Evolutionary conservation across 2,797 vertebrate genomes (phyloP).

Genomic region (Mormyrops boulengeri): DNA sequence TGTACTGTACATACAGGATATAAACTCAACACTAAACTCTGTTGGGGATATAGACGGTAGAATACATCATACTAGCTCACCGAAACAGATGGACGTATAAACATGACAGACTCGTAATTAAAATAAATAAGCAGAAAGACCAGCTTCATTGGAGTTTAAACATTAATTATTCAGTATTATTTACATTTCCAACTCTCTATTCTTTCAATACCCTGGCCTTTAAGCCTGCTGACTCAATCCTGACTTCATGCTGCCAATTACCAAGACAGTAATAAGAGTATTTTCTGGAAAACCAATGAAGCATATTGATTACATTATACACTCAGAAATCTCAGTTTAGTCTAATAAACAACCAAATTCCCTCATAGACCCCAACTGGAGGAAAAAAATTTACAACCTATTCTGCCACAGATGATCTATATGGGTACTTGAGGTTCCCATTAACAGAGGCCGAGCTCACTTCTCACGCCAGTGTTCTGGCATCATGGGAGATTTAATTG

Average conservation of each 20-base stretch:
- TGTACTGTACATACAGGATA: background rate
- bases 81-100: background rate
- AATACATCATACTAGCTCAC: background rate
- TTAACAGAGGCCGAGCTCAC: background rate
- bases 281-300: constrained; percentile 67
- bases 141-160: background rate
- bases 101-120: background rate
- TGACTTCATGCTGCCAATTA: background rate
- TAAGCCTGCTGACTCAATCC: background rate
- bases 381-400: constrained; percentile 43
- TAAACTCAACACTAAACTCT: background rate
- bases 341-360: constrained; percentile 61
- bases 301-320: constrained; percentile 55
- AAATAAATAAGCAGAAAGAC: background rate
- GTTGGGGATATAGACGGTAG: background rate
- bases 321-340: constrained; percentile 60
- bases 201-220: background rate
- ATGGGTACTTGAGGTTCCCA: background rate
- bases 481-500: background rate
- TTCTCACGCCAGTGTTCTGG: background rate
- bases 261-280: constrained; percentile 18
- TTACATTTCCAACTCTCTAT: background rate
- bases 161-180: background rate
- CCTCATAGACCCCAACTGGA: constrained; percentile 60
- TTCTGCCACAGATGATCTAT: constrained; percentile 9